Evolutionary conservation across 1,140 invertebrate genomes (phyloP), one percentile per base, ranked within the genome.

Genomic region (Zaprionus capensis): DNA sequence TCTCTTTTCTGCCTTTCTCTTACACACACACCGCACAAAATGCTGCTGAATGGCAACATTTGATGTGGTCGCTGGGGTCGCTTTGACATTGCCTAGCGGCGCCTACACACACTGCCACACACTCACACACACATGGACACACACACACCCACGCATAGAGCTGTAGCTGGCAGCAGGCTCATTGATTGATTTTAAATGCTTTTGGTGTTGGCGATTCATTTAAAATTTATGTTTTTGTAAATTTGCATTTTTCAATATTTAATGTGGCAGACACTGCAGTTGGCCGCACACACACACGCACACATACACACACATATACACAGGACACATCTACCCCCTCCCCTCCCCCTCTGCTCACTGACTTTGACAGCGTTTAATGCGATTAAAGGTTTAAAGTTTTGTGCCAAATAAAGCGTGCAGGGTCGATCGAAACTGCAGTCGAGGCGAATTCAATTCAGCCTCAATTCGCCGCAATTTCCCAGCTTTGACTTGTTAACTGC

Each of bases 371-470:
- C 85, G 81, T 71, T 90, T 90, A 85, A 90, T 90, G 85, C 85
- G 85, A 88, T 88, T 88, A 90, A 88, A 81, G 85, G 81, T 85
- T 90, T 90, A 90, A 85, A 90, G 81, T 84, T 90, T 81, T 85
- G 81, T 75, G 81, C 72, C 73, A 77, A 90, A 90, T 90, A 81
- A 90, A 90, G 81, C 85, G 78, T 81, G 72, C 53, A 6, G n/a
- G 41, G 41, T 46, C 41, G 41, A 46, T 46, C n/a, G 41, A 17
- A 46, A 46, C n/a, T 46, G 31, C 31, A 34, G 31, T 34, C 15
- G n/a, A 6, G n/a, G 41, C 41, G 38, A 41, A 41, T 41, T 41
- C 38, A 7, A n/a, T 36, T 1, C 14, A 15, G 5, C 14, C 41
- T 4, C n/a, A 46, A 46, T 46, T 38, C 24, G 56, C 38, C 68